Conservation (phyloP, 2,888 invertebrate species). For the Drosophila longiperda region DNA sequence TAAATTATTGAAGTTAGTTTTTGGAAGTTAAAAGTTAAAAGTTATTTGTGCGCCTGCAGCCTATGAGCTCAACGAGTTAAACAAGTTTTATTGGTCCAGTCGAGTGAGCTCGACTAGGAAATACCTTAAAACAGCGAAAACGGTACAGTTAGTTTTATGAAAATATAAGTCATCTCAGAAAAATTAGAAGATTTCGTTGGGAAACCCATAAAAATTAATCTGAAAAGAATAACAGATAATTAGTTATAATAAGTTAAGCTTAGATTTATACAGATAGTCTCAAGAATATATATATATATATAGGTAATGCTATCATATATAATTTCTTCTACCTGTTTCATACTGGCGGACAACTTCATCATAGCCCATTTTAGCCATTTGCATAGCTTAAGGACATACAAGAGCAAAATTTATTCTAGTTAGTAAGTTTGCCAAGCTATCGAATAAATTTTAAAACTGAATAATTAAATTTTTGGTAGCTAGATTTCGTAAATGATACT, state of each 20-base stretch:
- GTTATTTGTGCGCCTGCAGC: neutral
- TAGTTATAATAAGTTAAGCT: no score
- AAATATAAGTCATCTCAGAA: no score
- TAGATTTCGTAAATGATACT: constrained; percentile 14
- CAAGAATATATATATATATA: neutral
- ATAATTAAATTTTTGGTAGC: constrained; percentile 1
- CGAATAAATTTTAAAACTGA: neutral
- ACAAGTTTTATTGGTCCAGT: neutral
- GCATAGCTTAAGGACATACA: neutral
- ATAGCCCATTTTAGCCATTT: neutral
- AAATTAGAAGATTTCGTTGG: no score
- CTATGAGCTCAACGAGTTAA: neutral
- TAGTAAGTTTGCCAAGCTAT: neutral
- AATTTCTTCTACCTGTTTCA: neutral
- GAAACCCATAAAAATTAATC: no score
- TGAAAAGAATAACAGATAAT: no score
- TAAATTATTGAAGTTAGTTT: neutral
- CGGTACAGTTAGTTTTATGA: no score
- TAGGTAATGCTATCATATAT: neutral
- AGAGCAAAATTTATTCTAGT: neutral
- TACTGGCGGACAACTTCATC: neutral
- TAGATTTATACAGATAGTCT: no score
- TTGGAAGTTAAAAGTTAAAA: neutral
- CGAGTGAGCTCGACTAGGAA: neutral
- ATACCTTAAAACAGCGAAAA: neutral